phyloP scores from a whole-genome alignment of 2,113 vertebrate genomes.

The Circaetus gallicus region DNA sequence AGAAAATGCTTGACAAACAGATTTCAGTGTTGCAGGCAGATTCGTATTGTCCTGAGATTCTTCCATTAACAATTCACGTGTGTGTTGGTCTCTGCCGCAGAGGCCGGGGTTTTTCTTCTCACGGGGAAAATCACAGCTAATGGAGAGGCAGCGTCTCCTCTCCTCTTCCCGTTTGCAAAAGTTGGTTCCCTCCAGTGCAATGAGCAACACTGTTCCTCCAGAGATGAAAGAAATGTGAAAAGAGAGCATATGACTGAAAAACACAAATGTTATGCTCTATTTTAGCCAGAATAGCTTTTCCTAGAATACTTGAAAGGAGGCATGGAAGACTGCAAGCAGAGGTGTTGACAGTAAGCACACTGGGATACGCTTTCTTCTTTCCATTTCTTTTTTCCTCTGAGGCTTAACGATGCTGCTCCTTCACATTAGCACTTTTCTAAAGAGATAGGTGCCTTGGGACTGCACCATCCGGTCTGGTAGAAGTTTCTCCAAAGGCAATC shows the following conservation, averaged over 20 bases:
- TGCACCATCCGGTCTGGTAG: rapidly evolving
- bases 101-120: neutral
- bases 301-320: neutral
- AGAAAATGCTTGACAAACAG: neutral
- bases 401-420: neutral
- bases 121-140: neutral
- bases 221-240: neutral
- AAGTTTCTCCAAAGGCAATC: neutral
- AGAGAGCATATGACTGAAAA: neutral
- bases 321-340: neutral
- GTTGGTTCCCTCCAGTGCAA: neutral
- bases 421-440: neutral
- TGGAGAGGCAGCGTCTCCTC: neutral
- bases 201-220: neutral
- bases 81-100: neutral
- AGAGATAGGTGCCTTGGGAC: neutral
- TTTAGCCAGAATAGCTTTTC: neutral
- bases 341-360: neutral
- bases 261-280: neutral
- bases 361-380: neutral
- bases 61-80: neutral
- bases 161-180: neutral
- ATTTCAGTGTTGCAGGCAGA: neutral
- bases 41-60: neutral
- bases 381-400: neutral